These are phyloP conservation scores for Lacanobia wlatinum DNA, from an alignment of 2,888 invertebrate genomes.

Conservation along the genomic window DNA sequence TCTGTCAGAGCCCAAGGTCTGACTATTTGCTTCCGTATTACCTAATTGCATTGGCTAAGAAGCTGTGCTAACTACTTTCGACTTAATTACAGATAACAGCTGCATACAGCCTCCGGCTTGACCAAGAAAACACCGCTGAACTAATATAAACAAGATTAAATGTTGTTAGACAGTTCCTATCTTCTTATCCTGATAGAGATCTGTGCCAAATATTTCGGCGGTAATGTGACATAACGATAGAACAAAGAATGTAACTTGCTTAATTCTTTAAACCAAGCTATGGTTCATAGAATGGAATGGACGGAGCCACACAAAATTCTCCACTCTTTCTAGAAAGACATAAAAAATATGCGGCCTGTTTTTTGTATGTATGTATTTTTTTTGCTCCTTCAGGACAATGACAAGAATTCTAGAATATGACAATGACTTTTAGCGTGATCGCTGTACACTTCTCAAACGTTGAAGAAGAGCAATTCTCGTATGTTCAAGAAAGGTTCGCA, in stretches of 20 bases:
- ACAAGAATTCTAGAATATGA: too few species aligned
- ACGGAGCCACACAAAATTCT: too few species aligned
- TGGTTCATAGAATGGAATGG: too few species aligned
- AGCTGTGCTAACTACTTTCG: slow-evolving; percentile 22
- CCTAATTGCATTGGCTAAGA: slow-evolving; percentile 23
- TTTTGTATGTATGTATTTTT: too few species aligned
- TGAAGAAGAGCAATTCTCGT: too few species aligned
- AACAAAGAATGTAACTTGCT: slow-evolving; percentile 26
- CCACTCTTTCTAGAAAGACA: too few species aligned
- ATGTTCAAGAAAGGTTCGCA: too few species aligned
- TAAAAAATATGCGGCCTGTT: too few species aligned
- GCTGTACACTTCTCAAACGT: too few species aligned
- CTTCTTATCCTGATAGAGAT: slow-evolving; percentile 28
- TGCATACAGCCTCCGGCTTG: slow-evolving; percentile 20
- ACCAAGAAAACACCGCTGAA: not conserved
- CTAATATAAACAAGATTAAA: slow-evolving; percentile 14
- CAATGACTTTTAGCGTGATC: too few species aligned
- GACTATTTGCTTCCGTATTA: slow-evolving; percentile 28
- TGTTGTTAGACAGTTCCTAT: slow-evolving; percentile 3
- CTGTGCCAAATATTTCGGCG: slow-evolving; percentile 22
- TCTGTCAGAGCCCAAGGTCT: not conserved
- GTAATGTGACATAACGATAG: slow-evolving; percentile 16
- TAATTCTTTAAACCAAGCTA: too few species aligned
- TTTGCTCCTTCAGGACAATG: too few species aligned
- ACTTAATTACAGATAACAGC: slow-evolving; percentile 45